Conservation (phyloP, 2,888 invertebrate species). For the Carpatolechia fugitivella region DNA sequence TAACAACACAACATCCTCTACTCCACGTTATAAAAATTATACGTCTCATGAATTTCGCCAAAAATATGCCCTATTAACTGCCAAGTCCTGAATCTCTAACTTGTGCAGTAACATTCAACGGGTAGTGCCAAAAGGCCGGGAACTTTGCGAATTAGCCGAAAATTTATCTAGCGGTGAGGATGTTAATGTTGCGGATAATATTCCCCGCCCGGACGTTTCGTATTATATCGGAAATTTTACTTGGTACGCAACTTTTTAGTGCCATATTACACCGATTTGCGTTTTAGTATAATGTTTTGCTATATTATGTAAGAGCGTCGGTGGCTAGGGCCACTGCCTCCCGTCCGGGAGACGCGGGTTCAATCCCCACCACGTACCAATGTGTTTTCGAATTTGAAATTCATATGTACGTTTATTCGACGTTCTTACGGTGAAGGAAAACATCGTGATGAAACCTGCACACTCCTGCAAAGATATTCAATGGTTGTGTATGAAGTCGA, state of each 20-base stretch:
- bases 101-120: slow-evolving; percentile 23
- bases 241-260: slow-evolving; percentile 14
- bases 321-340: too few relatives aligned
- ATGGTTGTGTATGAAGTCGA: too few relatives aligned
- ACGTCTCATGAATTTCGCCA: slow-evolving; percentile 8
- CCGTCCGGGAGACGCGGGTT: too few relatives aligned
- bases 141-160: slow-evolving; percentile 50
- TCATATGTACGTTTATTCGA: too few relatives aligned
- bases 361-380: too few relatives aligned
- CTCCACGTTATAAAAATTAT: slow-evolving; percentile 8
- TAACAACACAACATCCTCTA: not conserved
- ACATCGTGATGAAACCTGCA: too few relatives aligned
- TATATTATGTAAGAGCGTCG: too few relatives aligned
- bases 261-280: not conserved
- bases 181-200: slow-evolving; percentile 59
- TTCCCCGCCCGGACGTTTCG: slow-evolving; percentile 30
- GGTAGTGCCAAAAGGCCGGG: slow-evolving; percentile 28
- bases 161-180: slow-evolving; percentile 59
- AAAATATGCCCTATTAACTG: slow-evolving; percentile 14
- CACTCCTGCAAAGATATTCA: too few relatives aligned
- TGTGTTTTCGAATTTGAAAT: too few relatives aligned
- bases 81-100: slow-evolving; percentile 17
- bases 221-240: slow-evolving; percentile 29
- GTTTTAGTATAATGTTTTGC: too few relatives aligned
- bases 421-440: too few relatives aligned